A percentile compares a stretch with the other conserved stretches of the same genome.
phyloP scores from a whole-genome alignment of 2,888 invertebrate species.

The Parnassius smintheus region DNA sequence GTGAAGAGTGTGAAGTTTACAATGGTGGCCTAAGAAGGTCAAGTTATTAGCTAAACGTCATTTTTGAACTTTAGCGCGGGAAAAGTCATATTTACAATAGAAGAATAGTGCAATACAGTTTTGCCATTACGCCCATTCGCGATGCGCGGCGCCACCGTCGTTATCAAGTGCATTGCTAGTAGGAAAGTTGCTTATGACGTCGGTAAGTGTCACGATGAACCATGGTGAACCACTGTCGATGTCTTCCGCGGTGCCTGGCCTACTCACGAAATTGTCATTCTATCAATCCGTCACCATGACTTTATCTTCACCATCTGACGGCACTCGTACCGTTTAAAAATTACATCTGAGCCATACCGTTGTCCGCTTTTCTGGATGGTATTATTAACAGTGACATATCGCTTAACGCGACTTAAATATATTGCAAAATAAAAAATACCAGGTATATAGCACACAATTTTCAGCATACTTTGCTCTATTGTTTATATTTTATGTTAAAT shows the following conservation, averaged over 20 bases:
- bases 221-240: conserved; percentile 73
- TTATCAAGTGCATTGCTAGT: conserved; percentile 71
- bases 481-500: no score
- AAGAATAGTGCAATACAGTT: conserved; percentile 68
- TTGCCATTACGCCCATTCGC: conserved; percentile 49
- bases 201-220: conserved; percentile 81
- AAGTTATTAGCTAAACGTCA: no score
- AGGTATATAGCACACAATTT: no score
- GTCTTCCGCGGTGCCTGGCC: conserved; percentile 74
- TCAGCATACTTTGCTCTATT: no score
- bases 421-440: no score
- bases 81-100: conserved; percentile 28
- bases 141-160: conserved; percentile 48
- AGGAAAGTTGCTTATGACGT: conserved; percentile 81
- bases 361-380: conserved; percentile 50
- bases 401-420: neutral
- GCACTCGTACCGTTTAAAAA: conserved; percentile 50
- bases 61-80: no score
- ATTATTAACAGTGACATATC: conserved; percentile 44
- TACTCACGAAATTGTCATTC: conserved; percentile 79
- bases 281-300: conserved; percentile 75
- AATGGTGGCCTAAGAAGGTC: no score
- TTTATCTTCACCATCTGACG: conserved; percentile 67
- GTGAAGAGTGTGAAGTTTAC: no score
- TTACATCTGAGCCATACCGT: conserved; percentile 49